Percentiles rank a stretch among this genome's conserved stretches.
These are phyloP conservation scores for Hyles vespertilio DNA, from an alignment of 1,140 invertebrate genomes.

Conservation along the genomic window DNA sequence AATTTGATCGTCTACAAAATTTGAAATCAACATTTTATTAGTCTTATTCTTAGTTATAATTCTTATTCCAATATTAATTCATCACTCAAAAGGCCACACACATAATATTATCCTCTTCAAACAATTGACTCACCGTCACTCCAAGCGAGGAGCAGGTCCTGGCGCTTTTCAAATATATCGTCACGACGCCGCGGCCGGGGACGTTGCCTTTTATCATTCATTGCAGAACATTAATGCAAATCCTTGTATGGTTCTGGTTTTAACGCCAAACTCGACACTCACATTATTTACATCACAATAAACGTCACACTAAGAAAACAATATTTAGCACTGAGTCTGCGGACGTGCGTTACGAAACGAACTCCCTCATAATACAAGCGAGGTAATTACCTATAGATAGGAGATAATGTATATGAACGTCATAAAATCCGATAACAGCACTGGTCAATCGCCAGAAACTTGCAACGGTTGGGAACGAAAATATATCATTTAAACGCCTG, in stretches of 20 bases:
- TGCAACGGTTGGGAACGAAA: slow-evolving; percentile 12
- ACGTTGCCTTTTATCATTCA: slow-evolving; percentile 48
- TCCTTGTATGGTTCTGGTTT: slow-evolving; percentile 1
- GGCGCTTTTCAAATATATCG: slow-evolving; percentile 52
- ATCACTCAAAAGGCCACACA: background rate
- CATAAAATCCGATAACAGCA: slow-evolving; percentile 53
- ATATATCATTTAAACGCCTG: slow-evolving; percentile 1
- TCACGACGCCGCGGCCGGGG: slow-evolving; percentile 57
- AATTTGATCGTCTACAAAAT: too few species aligned
- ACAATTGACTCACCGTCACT: slow-evolving; percentile 58
- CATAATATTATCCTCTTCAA: background rate
- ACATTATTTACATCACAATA: slow-evolving; percentile 36
- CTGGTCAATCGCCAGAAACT: slow-evolving; percentile 12
- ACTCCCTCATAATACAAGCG: slow-evolving; percentile 35
- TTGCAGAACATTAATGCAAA: slow-evolving; percentile 32
- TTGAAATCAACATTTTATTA: too few species aligned
- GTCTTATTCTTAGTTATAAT: too few species aligned
- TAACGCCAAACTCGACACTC: slow-evolving; percentile 6
- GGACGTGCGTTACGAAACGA: slow-evolving; percentile 53
- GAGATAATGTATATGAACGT: slow-evolving; percentile 55
- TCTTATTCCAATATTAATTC: background rate
- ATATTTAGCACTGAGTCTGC: slow-evolving; percentile 36
- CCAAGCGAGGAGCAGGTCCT: slow-evolving; percentile 68
- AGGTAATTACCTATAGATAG: slow-evolving; percentile 54
- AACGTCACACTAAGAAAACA: slow-evolving; percentile 23